Evolutionary conservation across 1,140 invertebrate genomes (phyloP), one percentile per base, ranked within the genome.

Genomic region (Drosophila tristis): DNA sequence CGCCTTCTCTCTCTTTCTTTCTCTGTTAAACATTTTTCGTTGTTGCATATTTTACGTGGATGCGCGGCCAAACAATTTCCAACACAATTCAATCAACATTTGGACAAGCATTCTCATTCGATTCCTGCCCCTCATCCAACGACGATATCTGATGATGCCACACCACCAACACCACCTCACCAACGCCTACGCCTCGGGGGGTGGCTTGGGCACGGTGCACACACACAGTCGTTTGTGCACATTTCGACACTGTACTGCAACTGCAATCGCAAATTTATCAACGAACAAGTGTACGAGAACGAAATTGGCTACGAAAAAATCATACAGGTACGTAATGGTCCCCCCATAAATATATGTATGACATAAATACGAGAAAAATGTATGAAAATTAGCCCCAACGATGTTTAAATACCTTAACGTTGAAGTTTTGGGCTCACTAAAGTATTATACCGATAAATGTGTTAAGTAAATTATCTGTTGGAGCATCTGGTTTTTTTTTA

Each of bases 211-310:
- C 11, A 15, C 8, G n/a, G 20, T 20, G 20, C 20, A 20, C n/a
- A 25, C 15, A 49, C 43, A n/a, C 81, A 95, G 94, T 93, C 93
- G 4, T 90, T 95, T 47, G 92, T 95, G 15, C 94, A 95, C 80
- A 94, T 95, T 43, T 95, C 95, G 6, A 95, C 95, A 4, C 94
- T 95, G 2, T 95, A 95, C 86, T 94, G 94, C 72, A 95, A 95
- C 89, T 95, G 95, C 79, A 93, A 93, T 71, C 89, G 91, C 53
- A 63, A 85, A 56, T 91, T 93, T 44, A 94, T 95, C 63, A 92
- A 93, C 55, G 94, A 95, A 82, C 92, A 93, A 71, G 93, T 94
- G 77, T 94, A 94, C 29, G 92, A 93, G 76, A 70, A 91, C 16
- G 93, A 93, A 61, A 92, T 93, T 87, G 90, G 91, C 23, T 74